These are phyloP conservation scores for Cavia porcellus DNA, from an alignment of 2,113 vertebrate genomes.

Conservation along the genomic window DNA sequence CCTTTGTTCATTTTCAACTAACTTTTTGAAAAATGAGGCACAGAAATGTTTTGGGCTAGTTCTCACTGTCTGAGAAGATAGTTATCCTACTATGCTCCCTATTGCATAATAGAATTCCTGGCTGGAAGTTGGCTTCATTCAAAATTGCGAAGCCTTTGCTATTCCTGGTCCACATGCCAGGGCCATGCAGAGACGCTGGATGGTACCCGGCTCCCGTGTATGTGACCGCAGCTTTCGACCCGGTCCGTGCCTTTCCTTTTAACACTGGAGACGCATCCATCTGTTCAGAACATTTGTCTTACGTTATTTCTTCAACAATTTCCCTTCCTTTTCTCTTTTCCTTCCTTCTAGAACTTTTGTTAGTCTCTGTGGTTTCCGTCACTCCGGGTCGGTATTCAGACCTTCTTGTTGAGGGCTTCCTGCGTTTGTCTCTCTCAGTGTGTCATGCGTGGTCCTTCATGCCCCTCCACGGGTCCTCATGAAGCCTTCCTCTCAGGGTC, in stretches of 20 bases:
- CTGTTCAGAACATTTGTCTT: not conserved
- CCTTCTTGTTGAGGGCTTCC: not conserved
- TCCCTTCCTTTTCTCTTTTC: conserved; percentile 1
- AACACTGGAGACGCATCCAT: not conserved
- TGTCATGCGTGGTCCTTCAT: not conserved
- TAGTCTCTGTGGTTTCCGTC: not conserved
- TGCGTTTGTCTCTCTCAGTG: not conserved
- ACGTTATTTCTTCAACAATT: not conserved
- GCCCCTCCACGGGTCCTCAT: not conserved
- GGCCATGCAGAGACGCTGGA: not conserved
- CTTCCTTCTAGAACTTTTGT: not conserved
- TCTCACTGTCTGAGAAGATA: not conserved
- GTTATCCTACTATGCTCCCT: not conserved
- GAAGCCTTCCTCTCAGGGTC: not conserved
- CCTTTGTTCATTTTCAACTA: not conserved
- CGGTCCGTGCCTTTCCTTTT: accelerated
- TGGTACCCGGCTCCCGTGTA: not conserved
- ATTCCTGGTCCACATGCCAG: not conserved
- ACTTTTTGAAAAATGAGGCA: not conserved
- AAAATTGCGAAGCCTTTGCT: not conserved
- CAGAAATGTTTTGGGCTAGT: not conserved
- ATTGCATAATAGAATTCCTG: not conserved
- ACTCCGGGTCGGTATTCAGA: not conserved
- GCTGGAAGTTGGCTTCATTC: conserved; percentile 15
- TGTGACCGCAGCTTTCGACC: not conserved